phyloP scores from a whole-genome alignment of 1,140 invertebrate genomes.

The Dreissena rostriformis region DNA sequence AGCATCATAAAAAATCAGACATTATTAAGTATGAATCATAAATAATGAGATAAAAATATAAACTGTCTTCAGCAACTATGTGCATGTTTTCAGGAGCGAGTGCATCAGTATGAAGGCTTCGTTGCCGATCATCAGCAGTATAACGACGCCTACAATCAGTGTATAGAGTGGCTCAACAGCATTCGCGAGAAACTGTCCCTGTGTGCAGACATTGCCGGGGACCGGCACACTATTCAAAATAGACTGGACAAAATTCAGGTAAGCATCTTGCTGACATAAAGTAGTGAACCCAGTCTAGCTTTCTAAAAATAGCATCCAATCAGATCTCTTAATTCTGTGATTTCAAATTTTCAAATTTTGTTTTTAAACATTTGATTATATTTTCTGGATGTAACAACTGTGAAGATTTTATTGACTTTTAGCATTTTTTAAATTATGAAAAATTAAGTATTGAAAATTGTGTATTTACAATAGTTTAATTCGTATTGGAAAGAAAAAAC shows the following conservation, averaged over 20 bases:
- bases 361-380: no score
- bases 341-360: no score
- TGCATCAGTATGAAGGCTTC: slow-evolving; percentile 90
- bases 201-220: slow-evolving; percentile 93
- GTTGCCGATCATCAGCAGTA: slow-evolving; percentile 96
- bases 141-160: slow-evolving; percentile 93
- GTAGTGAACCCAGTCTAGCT: neutral
- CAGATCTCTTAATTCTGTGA: neutral
- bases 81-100: slow-evolving; percentile 76
- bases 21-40: no score
- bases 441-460: no score
- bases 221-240: slow-evolving; percentile 93
- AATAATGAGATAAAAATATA: no score
- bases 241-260: slow-evolving; percentile 95
- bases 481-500: no score
- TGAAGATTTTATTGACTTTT: no score
- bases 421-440: no score
- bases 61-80: no score
- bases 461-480: no score
- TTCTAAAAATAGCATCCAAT: neutral
- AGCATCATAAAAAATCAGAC: no score
- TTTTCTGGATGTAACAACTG: no score
- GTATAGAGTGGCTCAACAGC: slow-evolving; percentile 95
- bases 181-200: slow-evolving; percentile 92
- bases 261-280: neutral